Base-by-base conservation (phyloP, 2,113 vertebrate genomes). In the Neogobius melanostomus region DNA sequence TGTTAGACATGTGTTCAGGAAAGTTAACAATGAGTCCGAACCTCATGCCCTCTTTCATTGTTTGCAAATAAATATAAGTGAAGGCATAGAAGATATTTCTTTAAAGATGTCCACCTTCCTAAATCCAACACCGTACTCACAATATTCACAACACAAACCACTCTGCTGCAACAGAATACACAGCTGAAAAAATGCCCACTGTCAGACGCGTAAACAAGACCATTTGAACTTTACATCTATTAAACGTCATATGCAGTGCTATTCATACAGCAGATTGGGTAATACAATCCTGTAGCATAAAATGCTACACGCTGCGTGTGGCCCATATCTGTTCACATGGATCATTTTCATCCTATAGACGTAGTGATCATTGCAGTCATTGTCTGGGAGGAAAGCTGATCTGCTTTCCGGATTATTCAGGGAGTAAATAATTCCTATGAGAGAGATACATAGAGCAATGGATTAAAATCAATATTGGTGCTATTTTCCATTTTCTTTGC, bases 381-480 rank as follows among this genome's bases (percentile, higher is more conserved):
- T 11, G 46, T 47, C 16, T 10, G 12, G 61, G 10, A 4, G 28
- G 59, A 9, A 1, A 71, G 69, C 9, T 59, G 50, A 28, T 64
- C 45, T 63, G 59, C 49, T 36, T 11, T 62, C 11, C 1, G 14
- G 16, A 15, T 6, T 8, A 50, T 67, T 1, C 5, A 16, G 8
- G 48, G 47, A 59, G 14, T n/a, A 12, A 14, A 47, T 28, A 1
- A 28, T 28, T 28, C 28, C 28, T 28, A 28, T 28, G n/a, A 2
- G 28, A 28, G 28, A 1, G 28, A 28, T 28, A 28, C 28, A 28
- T 28, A 28, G 28, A 1, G 28, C 3, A 28, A 15, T 61, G 12
- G 15, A 66, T 66, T 76, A 28, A 69, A 50, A 71, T 83, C 76
- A 74, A 82, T 80, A 72, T 77, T 78, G 44, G 82, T 4, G 45